phyloP scores from a whole-genome alignment of 2,888 invertebrate genomes.

The Apamea anceps region DNA sequence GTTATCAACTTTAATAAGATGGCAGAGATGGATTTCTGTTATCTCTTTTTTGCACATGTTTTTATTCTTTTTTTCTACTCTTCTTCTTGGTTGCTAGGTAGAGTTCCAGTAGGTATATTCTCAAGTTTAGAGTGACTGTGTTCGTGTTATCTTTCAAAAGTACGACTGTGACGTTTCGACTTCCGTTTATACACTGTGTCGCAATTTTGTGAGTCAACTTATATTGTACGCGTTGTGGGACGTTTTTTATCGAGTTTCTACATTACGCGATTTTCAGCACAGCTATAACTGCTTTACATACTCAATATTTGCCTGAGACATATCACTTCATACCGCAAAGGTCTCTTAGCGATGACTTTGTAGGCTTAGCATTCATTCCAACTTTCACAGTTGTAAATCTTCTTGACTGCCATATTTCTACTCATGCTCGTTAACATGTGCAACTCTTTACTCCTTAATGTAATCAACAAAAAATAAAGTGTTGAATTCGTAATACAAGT shows the following conservation, averaged over 20 bases:
- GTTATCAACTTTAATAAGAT: conserved; percentile 45
- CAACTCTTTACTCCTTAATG: neutral
- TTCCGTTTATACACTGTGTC: conserved; percentile 24
- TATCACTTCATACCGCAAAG: neutral
- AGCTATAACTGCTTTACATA: neutral
- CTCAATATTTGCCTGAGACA: conserved; percentile 1
- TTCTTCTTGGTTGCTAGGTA: neutral
- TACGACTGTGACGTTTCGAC: conserved; percentile 2
- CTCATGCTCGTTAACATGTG: neutral
- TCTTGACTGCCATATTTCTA: neutral
- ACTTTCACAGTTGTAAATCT: conserved; percentile 8
- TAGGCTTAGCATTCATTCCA: conserved; percentile 9
- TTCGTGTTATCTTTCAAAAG: conserved; percentile 14
- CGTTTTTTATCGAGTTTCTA: neutral
- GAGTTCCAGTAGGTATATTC: neutral
- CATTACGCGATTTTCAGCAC: neutral
- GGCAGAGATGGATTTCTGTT: conserved; percentile 1
- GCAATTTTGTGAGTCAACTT: conserved; percentile 31
- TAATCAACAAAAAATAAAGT: conserved; percentile 9
- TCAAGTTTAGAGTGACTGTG: neutral
- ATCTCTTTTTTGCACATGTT: conserved; percentile 1
- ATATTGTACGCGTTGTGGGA: neutral
- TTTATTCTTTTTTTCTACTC: neutral
- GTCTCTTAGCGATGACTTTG: neutral
- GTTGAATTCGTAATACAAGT: neutral